Percentiles rank a stretch among this genome's conserved stretches.
These are phyloP conservation scores for Lota lota DNA, from an alignment of 2,113 vertebrate genomes.

Conservation along the genomic window DNA sequence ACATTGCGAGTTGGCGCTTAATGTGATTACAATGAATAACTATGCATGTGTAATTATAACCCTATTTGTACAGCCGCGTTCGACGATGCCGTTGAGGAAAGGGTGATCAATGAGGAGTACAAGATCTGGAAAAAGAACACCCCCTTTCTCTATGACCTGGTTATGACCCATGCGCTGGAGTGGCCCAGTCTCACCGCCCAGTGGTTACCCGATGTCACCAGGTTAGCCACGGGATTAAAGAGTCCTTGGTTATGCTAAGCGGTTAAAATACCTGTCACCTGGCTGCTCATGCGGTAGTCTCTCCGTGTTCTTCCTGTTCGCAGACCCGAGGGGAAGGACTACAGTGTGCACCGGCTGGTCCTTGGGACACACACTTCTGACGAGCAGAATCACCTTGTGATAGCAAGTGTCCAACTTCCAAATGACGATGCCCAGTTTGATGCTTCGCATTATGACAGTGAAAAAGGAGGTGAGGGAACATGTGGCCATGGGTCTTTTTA, in stretches of 20 bases:
- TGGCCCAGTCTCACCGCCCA: conserved; percentile 98
- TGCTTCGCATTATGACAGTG: conserved; percentile 96
- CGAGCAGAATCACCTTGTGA: conserved; percentile 96
- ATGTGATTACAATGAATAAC: too few relatives aligned
- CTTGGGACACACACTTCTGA: conserved; percentile 96
- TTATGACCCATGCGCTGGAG: conserved; percentile 96
- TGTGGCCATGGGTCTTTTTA: too few relatives aligned
- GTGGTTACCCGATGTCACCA: conserved; percentile 97
- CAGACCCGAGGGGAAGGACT: conserved; percentile 97
- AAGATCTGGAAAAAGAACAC: conserved; percentile 99
- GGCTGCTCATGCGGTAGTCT: neutral
- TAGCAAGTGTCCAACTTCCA: conserved; percentile 94
- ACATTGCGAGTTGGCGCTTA: too few relatives aligned
- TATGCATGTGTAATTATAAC: too few relatives aligned
- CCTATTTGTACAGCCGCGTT: conserved; percentile 79
- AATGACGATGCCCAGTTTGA: conserved; percentile 98
- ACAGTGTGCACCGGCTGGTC: conserved; percentile 93
- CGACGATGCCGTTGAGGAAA: conserved; percentile 96
- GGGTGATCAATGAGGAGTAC: conserved; percentile 96
- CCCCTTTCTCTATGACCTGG: conserved; percentile 93
- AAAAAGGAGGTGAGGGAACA: conserved; percentile 87
- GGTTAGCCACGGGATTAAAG: conserved; percentile 67
- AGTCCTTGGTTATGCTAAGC: too few relatives aligned
- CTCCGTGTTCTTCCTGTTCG: conserved; percentile 9
- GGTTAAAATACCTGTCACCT: neutral